These are phyloP conservation scores for Druon quercuslanigerum DNA, from an alignment of 1,140 invertebrate genomes.

Conservation along the genomic window DNA sequence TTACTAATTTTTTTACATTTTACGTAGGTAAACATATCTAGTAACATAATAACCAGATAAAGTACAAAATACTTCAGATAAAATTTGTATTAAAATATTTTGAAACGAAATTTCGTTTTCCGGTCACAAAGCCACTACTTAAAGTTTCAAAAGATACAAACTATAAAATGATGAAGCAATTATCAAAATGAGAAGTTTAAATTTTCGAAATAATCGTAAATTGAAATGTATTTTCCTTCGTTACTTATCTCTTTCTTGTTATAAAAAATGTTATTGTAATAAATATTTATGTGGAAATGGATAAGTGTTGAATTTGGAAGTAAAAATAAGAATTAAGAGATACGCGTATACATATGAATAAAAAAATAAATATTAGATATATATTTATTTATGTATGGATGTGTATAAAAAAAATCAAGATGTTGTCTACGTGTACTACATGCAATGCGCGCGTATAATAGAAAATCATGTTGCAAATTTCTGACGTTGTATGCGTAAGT, in stretches of 20 bases:
- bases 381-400: conserved; percentile 43
- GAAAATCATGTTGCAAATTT: conserved; percentile 3
- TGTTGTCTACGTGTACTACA: conserved; percentile 42
- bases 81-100: too few relatives aligned
- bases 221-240: not conserved
- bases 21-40: too few relatives aligned
- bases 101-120: too few relatives aligned
- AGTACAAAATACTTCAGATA: too few relatives aligned
- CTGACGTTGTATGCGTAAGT: not conserved
- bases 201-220: too few relatives aligned
- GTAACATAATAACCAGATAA: too few relatives aligned
- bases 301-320: conserved; percentile 57
- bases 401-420: conserved; percentile 33
- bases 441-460: not conserved
- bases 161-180: too few relatives aligned
- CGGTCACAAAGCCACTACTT: too few relatives aligned
- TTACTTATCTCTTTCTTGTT: conserved; percentile 28
- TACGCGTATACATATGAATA: conserved; percentile 35
- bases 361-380: conserved; percentile 27
- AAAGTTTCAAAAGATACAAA: too few relatives aligned
- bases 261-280: conserved; percentile 45
- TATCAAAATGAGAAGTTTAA: too few relatives aligned
- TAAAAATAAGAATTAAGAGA: conserved; percentile 32
- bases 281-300: conserved; percentile 52
- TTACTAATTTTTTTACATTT: too few relatives aligned